Base-by-base conservation (phyloP, 2,797 vertebrate species). In the Ctenosaura bakeri region DNA sequence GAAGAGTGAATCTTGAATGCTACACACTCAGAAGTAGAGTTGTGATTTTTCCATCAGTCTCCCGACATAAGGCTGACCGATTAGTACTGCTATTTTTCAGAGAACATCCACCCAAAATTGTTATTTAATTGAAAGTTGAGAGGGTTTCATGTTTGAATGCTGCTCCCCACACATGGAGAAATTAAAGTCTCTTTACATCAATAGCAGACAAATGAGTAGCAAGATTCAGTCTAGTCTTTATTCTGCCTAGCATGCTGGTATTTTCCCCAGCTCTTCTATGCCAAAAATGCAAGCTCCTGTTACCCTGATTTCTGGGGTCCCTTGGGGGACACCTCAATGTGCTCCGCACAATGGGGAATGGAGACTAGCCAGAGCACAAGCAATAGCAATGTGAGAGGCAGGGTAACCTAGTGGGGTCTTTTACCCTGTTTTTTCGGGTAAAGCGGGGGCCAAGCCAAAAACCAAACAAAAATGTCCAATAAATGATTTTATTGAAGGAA, bases 1-100 rank as follows among this genome's bases (percentile, higher is more conserved):
- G 18, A 46, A 38, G 77, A 46, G 22, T 71, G 77, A 71, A 38
- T 80, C 62, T 80, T 88, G 78, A 80, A 88, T 88, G 81, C 77
- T 38, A 71, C 71, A n/a, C 52, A 69, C 80, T 54, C 32, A 80
- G 46, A 81, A 80, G 78, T 18, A n/a, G 8, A 22, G 52, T 13
- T 54, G 32, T 38, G 66, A 66, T 54, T 52, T 26, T 80, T 69
- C 42, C 46, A 80, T 54, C 14, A 12, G 62, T 88, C 86, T 88
- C 77, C 50, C 38, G 86, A 71, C 62, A 81, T 88, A 81, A 71
- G 62, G 20, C 13, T 88, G 62, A 71, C 35, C 71, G 78, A 81
- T 71, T 87, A 87, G 64, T 46, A 69, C 2, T 3, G 16, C 46
- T 77, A 29, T 86, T 77, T 22, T 81, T 81, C 46, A 54, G 64